These are phyloP conservation scores for Campoplex capitator DNA, from an alignment of 2,888 invertebrate genomes.

Conservation along the genomic window DNA sequence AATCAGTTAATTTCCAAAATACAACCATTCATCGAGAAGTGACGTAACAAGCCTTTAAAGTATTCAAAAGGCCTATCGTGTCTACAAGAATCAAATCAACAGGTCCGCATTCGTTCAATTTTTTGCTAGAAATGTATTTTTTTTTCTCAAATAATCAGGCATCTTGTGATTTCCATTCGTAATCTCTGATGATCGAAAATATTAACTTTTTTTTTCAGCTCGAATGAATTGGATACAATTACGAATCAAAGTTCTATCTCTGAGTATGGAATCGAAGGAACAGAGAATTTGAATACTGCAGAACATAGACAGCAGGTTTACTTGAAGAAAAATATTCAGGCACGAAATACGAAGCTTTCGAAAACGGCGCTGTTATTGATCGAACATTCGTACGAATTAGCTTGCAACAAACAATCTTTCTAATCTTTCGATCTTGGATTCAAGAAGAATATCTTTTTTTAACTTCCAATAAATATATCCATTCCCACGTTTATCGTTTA, in stretches of 20 bases:
- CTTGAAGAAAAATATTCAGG: too few relatives aligned
- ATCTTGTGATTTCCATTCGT: neutral
- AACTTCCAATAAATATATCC: slow-evolving; percentile 10
- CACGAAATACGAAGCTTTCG: too few relatives aligned
- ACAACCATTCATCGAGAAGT: neutral
- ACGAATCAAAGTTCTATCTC: too few relatives aligned
- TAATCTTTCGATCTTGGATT: neutral
- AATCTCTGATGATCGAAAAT: neutral
- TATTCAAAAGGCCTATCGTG: neutral
- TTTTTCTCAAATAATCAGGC: neutral
- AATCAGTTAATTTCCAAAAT: neutral
- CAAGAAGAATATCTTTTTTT: neutral
- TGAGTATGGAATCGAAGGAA: too few relatives aligned
- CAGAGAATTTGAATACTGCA: too few relatives aligned
- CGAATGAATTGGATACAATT: too few relatives aligned
- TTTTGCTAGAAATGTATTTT: neutral
- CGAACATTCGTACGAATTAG: too few relatives aligned
- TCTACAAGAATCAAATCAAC: neutral
- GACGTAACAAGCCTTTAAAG: neutral
- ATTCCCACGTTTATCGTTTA: slow-evolving; percentile 10
- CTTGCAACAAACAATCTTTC: neutral
- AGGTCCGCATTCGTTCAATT: neutral
- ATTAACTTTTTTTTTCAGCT: too few relatives aligned
- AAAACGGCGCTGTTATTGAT: too few relatives aligned
- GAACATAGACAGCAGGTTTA: too few relatives aligned